Percentiles rank a stretch among this genome's conserved stretches.
Evolutionary conservation across 2,113 vertebrate species (phyloP).

Genomic region (Crotalus viridis): DNA sequence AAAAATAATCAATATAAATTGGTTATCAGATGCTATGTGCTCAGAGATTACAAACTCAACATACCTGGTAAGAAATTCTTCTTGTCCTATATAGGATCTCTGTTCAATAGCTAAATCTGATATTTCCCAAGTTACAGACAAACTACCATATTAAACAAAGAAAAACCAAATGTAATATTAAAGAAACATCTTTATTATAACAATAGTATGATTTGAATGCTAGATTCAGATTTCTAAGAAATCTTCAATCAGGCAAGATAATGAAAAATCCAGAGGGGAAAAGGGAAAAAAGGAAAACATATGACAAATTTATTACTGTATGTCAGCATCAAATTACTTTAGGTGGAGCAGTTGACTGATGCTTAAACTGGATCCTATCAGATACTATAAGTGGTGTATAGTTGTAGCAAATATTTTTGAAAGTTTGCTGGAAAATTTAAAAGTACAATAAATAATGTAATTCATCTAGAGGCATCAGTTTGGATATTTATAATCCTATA

Average conservation of each 20-base stretch:
- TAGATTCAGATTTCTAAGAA: background rate
- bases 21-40: background rate
- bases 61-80: background rate
- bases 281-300: background rate
- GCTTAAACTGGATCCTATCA: background rate
- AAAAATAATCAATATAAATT: background rate
- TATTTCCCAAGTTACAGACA: background rate
- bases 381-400: background rate
- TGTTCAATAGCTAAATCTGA: background rate
- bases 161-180: background rate
- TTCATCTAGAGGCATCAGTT: background rate
- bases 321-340: background rate
- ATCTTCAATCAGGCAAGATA: background rate
- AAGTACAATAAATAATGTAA: background rate
- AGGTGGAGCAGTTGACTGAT: background rate
- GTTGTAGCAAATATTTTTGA: background rate
- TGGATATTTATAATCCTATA: background rate
- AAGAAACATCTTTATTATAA: background rate
- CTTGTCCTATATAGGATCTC: background rate
- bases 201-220: background rate
- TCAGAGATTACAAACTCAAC: background rate
- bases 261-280: background rate
- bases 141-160: background rate
- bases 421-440: background rate
- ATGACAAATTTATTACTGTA: background rate